Conservation (phyloP, 2,113 vertebrate genomes). For the Bungarus multicinctus region DNA sequence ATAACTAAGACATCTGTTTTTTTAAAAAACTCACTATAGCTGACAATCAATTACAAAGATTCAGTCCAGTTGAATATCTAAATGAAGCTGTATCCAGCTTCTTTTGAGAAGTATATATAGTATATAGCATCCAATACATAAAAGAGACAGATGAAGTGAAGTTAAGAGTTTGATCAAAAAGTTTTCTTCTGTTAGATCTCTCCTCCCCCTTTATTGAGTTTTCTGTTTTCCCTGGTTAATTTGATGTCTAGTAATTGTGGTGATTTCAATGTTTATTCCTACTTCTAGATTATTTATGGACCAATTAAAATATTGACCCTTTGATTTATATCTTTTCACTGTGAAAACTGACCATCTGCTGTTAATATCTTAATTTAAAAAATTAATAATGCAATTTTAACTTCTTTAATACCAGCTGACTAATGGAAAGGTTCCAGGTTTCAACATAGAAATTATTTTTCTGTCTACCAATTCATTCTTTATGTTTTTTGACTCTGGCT, state of each 20-base stretch:
- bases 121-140: not conserved
- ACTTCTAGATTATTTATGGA: not conserved
- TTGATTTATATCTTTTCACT: not conserved
- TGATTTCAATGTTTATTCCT: not conserved
- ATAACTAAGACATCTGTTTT: not conserved
- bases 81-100: not conserved
- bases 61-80: not conserved
- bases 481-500: not conserved
- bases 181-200: not conserved
- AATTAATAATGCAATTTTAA: not conserved
- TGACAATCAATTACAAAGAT: not conserved
- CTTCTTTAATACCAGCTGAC: not conserved
- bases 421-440: not conserved
- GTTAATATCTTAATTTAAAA: not conserved
- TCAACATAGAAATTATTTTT: not conserved
- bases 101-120: not conserved
- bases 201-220: not conserved
- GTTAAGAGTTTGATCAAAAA: not conserved
- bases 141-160: not conserved
- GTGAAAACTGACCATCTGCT: not conserved
- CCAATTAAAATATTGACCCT: not conserved
- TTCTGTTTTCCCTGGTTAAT: not conserved
- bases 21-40: not conserved
- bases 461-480: not conserved
- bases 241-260: not conserved